These are phyloP conservation scores for Hypomesus transpacificus DNA, from an alignment of 2,113 vertebrate species.

Conservation along the genomic window DNA sequence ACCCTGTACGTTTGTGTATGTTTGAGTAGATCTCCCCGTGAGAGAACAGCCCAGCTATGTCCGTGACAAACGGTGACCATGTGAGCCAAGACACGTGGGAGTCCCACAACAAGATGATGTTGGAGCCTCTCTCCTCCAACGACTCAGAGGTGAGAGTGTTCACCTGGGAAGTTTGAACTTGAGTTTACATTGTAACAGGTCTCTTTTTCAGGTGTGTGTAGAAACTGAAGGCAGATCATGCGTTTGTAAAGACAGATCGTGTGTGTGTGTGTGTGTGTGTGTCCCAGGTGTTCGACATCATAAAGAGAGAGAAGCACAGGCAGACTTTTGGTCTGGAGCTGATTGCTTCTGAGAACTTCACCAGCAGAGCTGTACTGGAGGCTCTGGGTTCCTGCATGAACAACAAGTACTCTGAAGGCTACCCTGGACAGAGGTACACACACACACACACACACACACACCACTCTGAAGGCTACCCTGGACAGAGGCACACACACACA, in stretches of 20 bases:
- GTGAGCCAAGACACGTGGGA: constrained; percentile 72
- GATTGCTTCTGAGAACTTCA: constrained; percentile 94
- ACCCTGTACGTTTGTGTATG: not conserved
- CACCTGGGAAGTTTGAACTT: too few species aligned
- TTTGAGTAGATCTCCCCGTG: not conserved
- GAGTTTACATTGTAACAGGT: too few species aligned
- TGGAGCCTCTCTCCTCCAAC: constrained; percentile 76
- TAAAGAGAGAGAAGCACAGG: constrained; percentile 90
- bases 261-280: not conserved
- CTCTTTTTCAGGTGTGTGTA: too few species aligned
- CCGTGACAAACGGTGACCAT: constrained; percentile 27
- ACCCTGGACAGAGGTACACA: constrained; percentile 90
- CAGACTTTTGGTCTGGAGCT: constrained; percentile 88
- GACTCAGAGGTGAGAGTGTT: constrained; percentile 80
- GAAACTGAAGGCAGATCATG: not conserved
- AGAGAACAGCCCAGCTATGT: constrained; percentile 47
- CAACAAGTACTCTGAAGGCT: constrained; percentile 98
- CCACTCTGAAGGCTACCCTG: not conserved
- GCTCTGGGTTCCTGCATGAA: constrained; percentile 97
- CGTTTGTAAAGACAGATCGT: not conserved
- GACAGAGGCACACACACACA: not conserved
- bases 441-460: not conserved
- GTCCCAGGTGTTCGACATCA: constrained; percentile 84
- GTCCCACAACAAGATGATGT: constrained; percentile 85
- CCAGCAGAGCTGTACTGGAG: constrained; percentile 92